Conservation (phyloP, 2,888 invertebrate species). For the Noctuana brunneofusca region DNA sequence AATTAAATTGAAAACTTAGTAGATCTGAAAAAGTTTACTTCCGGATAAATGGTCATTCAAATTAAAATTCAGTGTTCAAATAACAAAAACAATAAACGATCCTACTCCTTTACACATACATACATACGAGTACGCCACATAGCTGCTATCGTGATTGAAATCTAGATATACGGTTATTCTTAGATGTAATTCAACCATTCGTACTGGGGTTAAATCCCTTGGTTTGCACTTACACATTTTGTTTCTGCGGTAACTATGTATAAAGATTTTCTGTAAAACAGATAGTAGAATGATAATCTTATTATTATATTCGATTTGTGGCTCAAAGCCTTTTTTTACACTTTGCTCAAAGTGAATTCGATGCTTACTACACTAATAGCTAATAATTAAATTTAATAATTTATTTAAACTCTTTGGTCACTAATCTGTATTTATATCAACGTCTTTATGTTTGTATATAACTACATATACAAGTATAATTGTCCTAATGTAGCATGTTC, state of each 20-base stretch:
- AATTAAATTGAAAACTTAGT: too few species aligned
- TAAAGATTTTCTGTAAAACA: not conserved
- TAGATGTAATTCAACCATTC: conserved; percentile 21
- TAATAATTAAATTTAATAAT: too few species aligned
- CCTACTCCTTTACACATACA: not conserved
- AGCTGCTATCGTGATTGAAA: conserved; percentile 25
- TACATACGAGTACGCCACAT: not conserved
- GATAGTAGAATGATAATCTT: not conserved
- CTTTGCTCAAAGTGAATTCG: too few species aligned
- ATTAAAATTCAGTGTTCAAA: not conserved
- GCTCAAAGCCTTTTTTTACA: too few species aligned
- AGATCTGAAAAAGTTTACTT: too few species aligned
- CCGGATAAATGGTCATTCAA: too few species aligned
- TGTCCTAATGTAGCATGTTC: too few species aligned
- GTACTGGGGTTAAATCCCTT: conserved; percentile 10
- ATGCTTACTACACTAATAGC: too few species aligned
- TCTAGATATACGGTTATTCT: conserved; percentile 22
- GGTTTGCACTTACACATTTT: conserved; percentile 11
- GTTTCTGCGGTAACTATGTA: not conserved
- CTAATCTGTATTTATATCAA: too few species aligned
- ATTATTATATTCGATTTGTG: not conserved
- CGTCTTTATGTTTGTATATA: too few species aligned
- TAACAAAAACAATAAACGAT: not conserved
- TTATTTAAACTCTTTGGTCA: too few species aligned
- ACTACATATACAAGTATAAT: too few species aligned